Conservation (phyloP, 2,113 vertebrate genomes). For the Columbina picui region DNA sequence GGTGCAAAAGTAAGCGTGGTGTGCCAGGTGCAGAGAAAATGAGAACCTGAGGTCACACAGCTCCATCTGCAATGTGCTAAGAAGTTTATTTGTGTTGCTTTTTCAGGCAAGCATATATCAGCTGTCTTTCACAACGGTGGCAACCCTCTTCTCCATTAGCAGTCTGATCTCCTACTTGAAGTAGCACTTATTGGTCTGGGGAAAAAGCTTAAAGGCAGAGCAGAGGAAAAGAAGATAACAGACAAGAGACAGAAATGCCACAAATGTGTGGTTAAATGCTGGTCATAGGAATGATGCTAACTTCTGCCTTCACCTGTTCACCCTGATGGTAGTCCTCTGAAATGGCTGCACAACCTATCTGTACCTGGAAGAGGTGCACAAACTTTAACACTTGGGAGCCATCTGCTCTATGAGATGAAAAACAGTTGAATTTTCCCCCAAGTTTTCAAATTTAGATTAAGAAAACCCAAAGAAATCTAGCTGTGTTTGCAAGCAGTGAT, state of each 20-base stretch:
- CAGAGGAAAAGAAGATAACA: neutral
- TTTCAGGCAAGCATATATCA: neutral
- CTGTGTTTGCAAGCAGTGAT: neutral
- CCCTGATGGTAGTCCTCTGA: neutral
- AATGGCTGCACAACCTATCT: neutral
- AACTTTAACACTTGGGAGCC: neutral
- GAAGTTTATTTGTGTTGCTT: neutral
- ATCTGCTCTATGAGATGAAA: neutral
- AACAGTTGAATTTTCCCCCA: neutral
- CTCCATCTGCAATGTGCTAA: rapidly evolving
- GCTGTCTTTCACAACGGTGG: neutral
- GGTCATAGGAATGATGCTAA: neutral
- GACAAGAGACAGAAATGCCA: neutral
- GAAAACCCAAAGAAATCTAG: neutral
- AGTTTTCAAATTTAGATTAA: neutral
- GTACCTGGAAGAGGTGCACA: neutral
- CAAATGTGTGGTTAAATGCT: neutral
- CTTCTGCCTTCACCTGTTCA: neutral
- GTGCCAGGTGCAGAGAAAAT: neutral
- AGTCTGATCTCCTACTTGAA: neutral
- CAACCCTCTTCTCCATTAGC: neutral
- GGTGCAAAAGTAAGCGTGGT: neutral
- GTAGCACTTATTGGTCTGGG: neutral
- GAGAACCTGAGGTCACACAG: neutral
- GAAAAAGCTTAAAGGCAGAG: neutral